Base-by-base conservation (phyloP, 2,888 invertebrate species). In the Trichogramma dendrolimi region DNA sequence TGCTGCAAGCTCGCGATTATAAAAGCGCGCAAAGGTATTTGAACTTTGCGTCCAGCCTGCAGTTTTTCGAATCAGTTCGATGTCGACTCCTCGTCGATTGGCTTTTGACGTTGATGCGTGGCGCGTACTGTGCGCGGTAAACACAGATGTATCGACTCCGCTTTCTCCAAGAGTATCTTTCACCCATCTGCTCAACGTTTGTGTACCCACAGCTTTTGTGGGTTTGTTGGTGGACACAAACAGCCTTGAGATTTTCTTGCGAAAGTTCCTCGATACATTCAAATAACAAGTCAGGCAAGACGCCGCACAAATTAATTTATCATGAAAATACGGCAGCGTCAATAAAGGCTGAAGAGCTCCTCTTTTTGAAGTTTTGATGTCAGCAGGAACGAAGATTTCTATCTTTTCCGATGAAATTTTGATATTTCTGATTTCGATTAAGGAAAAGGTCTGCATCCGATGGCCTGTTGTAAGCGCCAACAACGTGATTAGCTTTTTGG, bases 391-490 rank as follows among this genome's bases (percentile, higher is more conserved):
- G 54, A 38, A 52, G 27, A 64, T 61, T 60, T 64, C 55, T 8
- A 67, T 39, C 10, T 55, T 42, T 38, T 41, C 43, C 14, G n/a
- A 8, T 50, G 44, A 50, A n/a, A 14, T 52, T 43, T 43, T 14
- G 47, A 62, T 65, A 53, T 63, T 62, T 47, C n/a, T 50, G 4
- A 62, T 50, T 41, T 62, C 41, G 5, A 62, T 62, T 6, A 10
- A 38, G 5, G 58, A n/a, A 5, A 67, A 55, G 39, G 65, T 65
- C 41, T 64, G 64, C 0, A 60, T 56, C 54, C 67, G 50, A 41
- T 65, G 65, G 27, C 43, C 65, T 3, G 62, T 62, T 14, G 39
- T 49, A 42, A 62, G 46, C 2, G 65, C 63, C 61, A 67, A 51
- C 50, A 61, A 48, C 1, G 54, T 61, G 6, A 62, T 27, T 27